Base-by-base conservation (phyloP, 2,113 vertebrate species). In the Ceyx margarethae region DNA sequence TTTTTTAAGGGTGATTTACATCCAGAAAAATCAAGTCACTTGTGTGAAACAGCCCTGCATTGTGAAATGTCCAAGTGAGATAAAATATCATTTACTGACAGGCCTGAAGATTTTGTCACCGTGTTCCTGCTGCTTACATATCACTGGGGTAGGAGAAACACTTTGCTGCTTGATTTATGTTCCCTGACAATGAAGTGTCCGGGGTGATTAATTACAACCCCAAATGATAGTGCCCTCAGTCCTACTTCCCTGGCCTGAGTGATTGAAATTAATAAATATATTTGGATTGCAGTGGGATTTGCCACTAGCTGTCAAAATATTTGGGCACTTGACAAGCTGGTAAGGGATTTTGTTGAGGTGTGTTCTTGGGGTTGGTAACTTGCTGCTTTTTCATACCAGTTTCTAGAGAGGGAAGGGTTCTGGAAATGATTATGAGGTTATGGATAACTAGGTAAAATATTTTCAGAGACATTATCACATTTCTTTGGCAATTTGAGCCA, bases 161-260 rank as follows among this genome's bases (percentile, higher is more conserved):
- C 58, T 96, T 85, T 85, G 81, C 87, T 29, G 61, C 81, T 91
- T 97, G 96, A 97, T 97, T 97, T 97, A 97, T 96, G 94, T 80
- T 85, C 68, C 25, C 88, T 93, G 96, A 93, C 96, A 97, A 80
- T 65, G 83, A 93, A 54, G 81, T 76, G 93, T 96, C 97, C 87
- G 5, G 72, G 87, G 77, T 97, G 97, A 97, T 97, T 96, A 97
- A 97, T 97, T 96, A 68, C 29, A 10, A 66, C 62, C 79, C 67
- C 61, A 79, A 81, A 78, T 84, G 88, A 81, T 79, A 81, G 94
- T 90, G 87, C 89, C 95, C 75, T 89, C 85, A 33, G 72, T 65
- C 65, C 75, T 89, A 81, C 89, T 77, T 94, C 73, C 61, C 35
- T 62, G 92, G 87, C 68, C 86, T 7, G n/a, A 62, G 43, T 60